A percentile compares a stretch with the other conserved stretches of the same genome.
These are phyloP conservation scores for Adineta ricciae DNA, from an alignment of 2,888 invertebrate genomes.

Conservation along the genomic window DNA sequence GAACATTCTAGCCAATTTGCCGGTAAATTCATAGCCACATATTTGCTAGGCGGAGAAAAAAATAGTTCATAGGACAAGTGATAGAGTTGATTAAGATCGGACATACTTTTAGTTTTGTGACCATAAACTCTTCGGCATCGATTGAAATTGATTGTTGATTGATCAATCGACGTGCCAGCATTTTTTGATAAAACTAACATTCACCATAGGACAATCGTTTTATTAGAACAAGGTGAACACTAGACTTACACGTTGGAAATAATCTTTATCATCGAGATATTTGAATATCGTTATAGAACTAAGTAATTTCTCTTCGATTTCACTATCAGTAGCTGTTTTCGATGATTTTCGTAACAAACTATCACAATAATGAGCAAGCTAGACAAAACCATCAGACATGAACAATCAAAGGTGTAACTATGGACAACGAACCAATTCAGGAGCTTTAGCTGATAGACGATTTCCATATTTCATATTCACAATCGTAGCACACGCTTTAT, in stretches of 20 bases:
- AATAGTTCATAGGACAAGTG: background rate
- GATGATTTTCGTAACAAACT: slow-evolving; percentile 71
- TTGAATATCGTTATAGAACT: slow-evolving; percentile 90
- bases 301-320: slow-evolving; percentile 71
- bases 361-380: slow-evolving; percentile 76
- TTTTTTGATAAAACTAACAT: slow-evolving; percentile 73
- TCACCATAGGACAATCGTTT: background rate
- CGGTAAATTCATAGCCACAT: slow-evolving; percentile 97
- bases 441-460: slow-evolving; percentile 67
- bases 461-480: slow-evolving; percentile 67
- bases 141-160: slow-evolving; percentile 85
- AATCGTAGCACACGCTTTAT: slow-evolving; percentile 70
- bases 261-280: slow-evolving; percentile 95
- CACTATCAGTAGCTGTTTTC: slow-evolving; percentile 65
- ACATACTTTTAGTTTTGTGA: slow-evolving; percentile 70
- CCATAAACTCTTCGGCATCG: slow-evolving; percentile 97
- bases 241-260: slow-evolving; percentile 62
- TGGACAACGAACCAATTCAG: slow-evolving; percentile 62
- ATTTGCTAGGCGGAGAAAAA: slow-evolving; percentile 62
- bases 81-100: too few species aligned
- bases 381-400: slow-evolving; percentile 23
- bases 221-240: background rate
- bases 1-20: slow-evolving; percentile 96
- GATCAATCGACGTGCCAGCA: slow-evolving; percentile 81
- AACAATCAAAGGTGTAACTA: background rate